Base-by-base conservation (phyloP, 2,113 vertebrate species). In the Galeopterus variegatus region DNA sequence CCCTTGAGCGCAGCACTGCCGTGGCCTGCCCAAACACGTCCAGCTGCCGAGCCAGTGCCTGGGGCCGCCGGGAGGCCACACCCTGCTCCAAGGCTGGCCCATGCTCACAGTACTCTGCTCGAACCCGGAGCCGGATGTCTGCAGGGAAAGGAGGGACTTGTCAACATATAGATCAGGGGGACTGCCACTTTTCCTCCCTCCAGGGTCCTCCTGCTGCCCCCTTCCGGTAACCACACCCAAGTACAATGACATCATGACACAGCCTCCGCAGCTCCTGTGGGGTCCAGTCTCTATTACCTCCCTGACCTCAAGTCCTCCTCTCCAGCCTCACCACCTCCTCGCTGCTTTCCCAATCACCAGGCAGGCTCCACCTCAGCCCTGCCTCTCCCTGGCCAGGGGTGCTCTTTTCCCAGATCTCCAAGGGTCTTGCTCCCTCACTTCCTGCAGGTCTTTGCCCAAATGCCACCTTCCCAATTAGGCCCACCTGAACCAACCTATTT, bases 41-140 rank as follows among this genome's bases (percentile, higher is more conserved):
- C 77, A 99, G 99, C 98, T 99, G 99, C 2, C 99, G 98, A 70
- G 99, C 99, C 96, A 99, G 97, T 0, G 98, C 99, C 98, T 99
- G 99, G 81, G 97, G 99, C 98, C 99, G 99, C 96, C 99, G 97
- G 1, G 99, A 99, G 0, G 99, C 98, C 81, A 99, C 99, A 0
- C 99, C 98, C 48, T 99, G 98, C 17, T 99, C 99, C 89, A 99
- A 98, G 8, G 99, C 99, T 0, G 99, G 98, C 82, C 99, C 99
- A 0, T 99, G 99, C 96, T 99, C 99, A 23, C 99, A 99, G 98
- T 99, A 99, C 95, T 99, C 99, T 0, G 99, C 99, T 81, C 99
- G 98, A 58, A 99, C 99, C 13, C 99, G 99, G 82, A 99, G 98
- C 50, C 99, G 99, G 91, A 99, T 98, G 88, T 99, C 99, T 99